A percentile compares a stretch with the other conserved stretches of the same genome.
Evolutionary conservation across 2,888 invertebrate species (phyloP).

Genomic region (Phaedon cochleariae): DNA sequence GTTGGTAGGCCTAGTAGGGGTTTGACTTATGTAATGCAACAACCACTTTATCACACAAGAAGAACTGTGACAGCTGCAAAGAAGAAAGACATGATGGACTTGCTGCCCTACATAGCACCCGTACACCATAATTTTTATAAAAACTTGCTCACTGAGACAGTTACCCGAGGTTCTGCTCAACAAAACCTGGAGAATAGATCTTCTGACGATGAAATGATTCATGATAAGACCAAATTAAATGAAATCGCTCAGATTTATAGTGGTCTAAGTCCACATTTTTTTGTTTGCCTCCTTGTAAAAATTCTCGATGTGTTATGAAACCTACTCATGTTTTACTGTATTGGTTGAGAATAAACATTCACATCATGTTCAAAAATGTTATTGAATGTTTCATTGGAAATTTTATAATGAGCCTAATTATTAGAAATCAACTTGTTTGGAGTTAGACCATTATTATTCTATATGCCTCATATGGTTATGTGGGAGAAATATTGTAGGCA

Average conservation of each 20-base stretch:
- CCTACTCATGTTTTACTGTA: no score
- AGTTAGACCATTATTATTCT: no score
- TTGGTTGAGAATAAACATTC: no score
- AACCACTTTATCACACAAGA: slow-evolving; percentile 4
- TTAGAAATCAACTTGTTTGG: no score
- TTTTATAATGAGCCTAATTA: no score
- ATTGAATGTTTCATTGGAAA: no score
- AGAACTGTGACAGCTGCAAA: slow-evolving; percentile 12
- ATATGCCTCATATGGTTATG: no score
- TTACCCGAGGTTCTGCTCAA: background rate
- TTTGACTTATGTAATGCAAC: slow-evolving; percentile 6
- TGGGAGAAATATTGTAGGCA: no score
- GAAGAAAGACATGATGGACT: slow-evolving; percentile 8
- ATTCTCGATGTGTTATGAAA: background rate
- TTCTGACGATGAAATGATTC: slow-evolving; percentile 1
- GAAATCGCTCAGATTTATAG: background rate
- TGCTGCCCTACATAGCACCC: background rate
- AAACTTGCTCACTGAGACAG: slow-evolving; percentile 4
- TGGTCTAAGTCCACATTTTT: background rate
- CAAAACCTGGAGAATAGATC: background rate
- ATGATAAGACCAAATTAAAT: background rate
- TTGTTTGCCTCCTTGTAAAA: background rate
- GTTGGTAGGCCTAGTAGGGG: slow-evolving; percentile 8
- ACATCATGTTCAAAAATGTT: no score
- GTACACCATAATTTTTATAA: slow-evolving; percentile 4